A percentile compares a stretch with the other conserved stretches of the same genome.
Conservation (phyloP, 1,140 invertebrate genomes). For the Acromyrmex heyeri region DNA sequence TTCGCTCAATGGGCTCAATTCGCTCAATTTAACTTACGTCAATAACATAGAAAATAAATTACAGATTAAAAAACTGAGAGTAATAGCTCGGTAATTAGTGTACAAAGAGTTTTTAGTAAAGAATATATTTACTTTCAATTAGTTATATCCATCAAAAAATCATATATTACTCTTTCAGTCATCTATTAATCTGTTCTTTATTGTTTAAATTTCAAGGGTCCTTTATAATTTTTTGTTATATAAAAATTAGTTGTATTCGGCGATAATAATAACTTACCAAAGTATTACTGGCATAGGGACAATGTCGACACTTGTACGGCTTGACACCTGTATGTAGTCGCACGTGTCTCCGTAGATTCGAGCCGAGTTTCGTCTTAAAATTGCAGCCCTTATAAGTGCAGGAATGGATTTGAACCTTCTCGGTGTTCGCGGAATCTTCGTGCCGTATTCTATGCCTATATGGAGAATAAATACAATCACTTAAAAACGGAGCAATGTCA, state of each 20-base stretch:
- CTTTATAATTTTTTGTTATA: no score
- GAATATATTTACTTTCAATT: no score
- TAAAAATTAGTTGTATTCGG: no score
- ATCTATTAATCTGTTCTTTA: no score
- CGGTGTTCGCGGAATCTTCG: slow-evolving; percentile 52
- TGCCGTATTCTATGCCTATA: slow-evolving; percentile 83
- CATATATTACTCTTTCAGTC: no score
- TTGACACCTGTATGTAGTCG: slow-evolving; percentile 92
- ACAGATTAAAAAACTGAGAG: no score
- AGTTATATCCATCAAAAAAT: no score
- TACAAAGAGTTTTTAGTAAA: no score
- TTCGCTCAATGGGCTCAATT: no score
- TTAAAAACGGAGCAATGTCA: slow-evolving; percentile 10
- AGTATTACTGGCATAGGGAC: slow-evolving; percentile 92
- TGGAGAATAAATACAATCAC: slow-evolving; percentile 61
- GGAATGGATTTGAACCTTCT: slow-evolving; percentile 56
- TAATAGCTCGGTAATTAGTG: no score
- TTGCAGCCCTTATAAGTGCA: slow-evolving; percentile 86
- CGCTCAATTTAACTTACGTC: background rate
- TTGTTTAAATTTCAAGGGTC: no score
- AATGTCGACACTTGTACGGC: slow-evolving; percentile 95
- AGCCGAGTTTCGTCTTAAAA: slow-evolving; percentile 89
- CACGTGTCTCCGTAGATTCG: slow-evolving; percentile 92
- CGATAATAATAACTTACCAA: slow-evolving; percentile 86
- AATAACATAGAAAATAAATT: background rate